phyloP scores from a whole-genome alignment of 2,113 vertebrate species.

The Falcunculus frontatus region DNA sequence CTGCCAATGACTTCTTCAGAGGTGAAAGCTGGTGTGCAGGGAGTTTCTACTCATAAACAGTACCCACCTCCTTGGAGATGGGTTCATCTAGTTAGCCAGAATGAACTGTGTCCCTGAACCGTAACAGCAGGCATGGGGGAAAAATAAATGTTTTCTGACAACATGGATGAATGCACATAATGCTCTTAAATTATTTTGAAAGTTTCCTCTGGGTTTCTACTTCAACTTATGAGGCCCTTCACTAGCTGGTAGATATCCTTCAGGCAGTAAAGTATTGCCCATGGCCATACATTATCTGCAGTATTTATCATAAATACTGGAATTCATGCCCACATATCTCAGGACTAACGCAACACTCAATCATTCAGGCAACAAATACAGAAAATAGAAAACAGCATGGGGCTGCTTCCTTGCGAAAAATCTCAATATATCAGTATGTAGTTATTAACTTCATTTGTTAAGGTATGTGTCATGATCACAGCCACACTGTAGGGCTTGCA shows the following conservation, averaged over 20 bases:
- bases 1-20: background rate
- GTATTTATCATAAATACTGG: background rate
- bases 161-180: background rate
- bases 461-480: background rate
- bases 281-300: background rate
- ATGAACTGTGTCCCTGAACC: background rate
- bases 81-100: background rate
- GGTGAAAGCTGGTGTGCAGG: background rate
- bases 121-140: background rate
- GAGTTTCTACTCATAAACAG: background rate
- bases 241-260: background rate
- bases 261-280: background rate
- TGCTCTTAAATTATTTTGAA: slow-evolving; percentile 18
- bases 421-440: background rate
- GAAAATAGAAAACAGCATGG: slow-evolving; percentile 1
- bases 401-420: background rate
- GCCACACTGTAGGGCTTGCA: background rate
- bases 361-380: background rate
- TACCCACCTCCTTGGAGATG: background rate
- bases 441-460: slow-evolving; percentile 27
- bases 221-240: background rate
- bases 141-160: background rate
- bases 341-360: background rate
- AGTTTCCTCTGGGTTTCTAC: background rate
- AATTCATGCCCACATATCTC: background rate